phyloP scores from a whole-genome alignment of 2,888 invertebrate species.

The Limnephilus rhombicus region DNA sequence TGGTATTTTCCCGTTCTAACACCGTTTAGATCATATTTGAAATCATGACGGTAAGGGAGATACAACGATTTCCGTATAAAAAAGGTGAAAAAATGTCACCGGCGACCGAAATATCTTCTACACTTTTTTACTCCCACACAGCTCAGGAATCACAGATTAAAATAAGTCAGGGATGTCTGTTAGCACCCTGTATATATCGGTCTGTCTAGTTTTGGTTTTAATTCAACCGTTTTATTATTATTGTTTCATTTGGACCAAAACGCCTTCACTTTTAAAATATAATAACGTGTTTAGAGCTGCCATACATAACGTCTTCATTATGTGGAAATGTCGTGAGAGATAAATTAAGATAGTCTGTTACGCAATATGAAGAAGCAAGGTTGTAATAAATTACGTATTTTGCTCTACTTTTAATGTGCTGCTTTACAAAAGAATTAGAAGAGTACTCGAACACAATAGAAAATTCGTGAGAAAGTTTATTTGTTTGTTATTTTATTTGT shows the following conservation, averaged over 20 bases:
- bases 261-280: neutral
- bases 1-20: too few species aligned
- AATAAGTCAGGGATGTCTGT: too few species aligned
- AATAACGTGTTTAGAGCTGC: neutral
- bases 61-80: too few species aligned
- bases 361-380: slow-evolving; percentile 1
- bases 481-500: neutral
- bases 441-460: neutral
- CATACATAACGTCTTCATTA: neutral
- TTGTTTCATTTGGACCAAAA: neutral
- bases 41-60: too few species aligned
- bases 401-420: neutral
- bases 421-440: neutral
- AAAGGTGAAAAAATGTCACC: too few species aligned
- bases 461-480: neutral
- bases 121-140: too few species aligned
- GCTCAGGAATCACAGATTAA: too few species aligned
- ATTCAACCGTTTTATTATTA: neutral
- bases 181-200: too few species aligned
- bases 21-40: too few species aligned
- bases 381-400: neutral
- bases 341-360: neutral
- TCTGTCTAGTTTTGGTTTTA: neutral
- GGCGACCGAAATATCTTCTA: too few species aligned
- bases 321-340: neutral